Evolutionary conservation across 2,113 vertebrate species (phyloP).

Genomic region (Epinephelus fuscoguttatus): DNA sequence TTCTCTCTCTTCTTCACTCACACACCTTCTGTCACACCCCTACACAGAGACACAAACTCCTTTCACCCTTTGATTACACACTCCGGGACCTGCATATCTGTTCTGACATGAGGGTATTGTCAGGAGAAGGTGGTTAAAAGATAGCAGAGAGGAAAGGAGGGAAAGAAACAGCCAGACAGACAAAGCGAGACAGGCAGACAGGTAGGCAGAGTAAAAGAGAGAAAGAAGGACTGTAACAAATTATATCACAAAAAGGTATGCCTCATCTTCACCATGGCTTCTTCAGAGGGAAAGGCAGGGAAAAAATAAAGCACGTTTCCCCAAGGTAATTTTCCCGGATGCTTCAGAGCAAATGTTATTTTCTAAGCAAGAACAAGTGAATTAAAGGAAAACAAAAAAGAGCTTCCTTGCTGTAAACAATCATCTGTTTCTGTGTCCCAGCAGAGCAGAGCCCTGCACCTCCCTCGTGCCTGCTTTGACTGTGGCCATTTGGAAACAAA

Average conservation of each 20-base stretch:
- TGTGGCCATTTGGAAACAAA: conserved; percentile 67
- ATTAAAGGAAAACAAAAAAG: conserved; percentile 64
- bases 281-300: conserved; percentile 2
- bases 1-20: not conserved
- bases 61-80: conserved; percentile 55
- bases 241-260: conserved; percentile 14
- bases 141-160: conserved; percentile 30
- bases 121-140: conserved; percentile 51
- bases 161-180: conserved; percentile 20
- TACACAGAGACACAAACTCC: conserved; percentile 39
- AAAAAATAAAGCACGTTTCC: conserved; percentile 40
- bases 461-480: conserved; percentile 42
- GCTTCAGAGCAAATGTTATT: conserved; percentile 57
- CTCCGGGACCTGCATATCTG: conserved; percentile 35
- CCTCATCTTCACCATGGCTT: conserved; percentile 18
- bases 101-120: conserved; percentile 47
- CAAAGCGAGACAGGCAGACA: conserved; percentile 11
- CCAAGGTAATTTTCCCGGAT: conserved; percentile 37
- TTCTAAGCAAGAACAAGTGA: conserved; percentile 60
- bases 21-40: conserved; percentile 32
- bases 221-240: conserved; percentile 14
- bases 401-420: conserved; percentile 60
- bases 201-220: conserved; percentile 6
- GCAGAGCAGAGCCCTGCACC: conserved; percentile 45
- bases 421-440: conserved; percentile 56